Conservation (phyloP, 2,797 vertebrate genomes). For the Caiman crocodilus region DNA sequence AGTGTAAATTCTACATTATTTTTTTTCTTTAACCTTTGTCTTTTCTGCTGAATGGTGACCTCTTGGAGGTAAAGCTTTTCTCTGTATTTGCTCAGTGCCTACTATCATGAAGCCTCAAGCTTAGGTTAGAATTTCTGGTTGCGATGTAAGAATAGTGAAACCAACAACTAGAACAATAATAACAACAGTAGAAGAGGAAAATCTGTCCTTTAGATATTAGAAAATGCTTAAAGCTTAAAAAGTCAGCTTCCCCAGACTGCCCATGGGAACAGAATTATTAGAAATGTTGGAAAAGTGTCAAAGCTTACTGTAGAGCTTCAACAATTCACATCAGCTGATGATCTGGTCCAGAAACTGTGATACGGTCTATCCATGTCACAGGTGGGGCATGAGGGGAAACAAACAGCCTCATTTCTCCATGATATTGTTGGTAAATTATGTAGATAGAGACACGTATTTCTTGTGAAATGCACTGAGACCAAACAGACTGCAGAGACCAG, state of each 20-base stretch:
- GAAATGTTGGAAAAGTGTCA: background rate
- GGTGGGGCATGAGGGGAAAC: background rate
- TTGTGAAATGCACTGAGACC: background rate
- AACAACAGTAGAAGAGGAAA: background rate
- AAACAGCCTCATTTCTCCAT: background rate
- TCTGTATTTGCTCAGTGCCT: background rate
- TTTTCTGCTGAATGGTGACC: background rate
- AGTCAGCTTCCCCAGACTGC: background rate
- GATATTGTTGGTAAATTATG: background rate
- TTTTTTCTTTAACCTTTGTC: background rate
- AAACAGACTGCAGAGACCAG: background rate
- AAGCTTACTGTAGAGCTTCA: background rate
- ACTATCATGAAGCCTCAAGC: background rate
- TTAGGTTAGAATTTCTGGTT: background rate
- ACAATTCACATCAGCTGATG: background rate
- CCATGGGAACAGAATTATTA: background rate
- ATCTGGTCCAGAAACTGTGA: background rate
- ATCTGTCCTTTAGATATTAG: background rate
- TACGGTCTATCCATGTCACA: background rate
- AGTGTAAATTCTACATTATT: background rate
- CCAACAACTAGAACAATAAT: background rate
- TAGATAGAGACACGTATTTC: background rate
- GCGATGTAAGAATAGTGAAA: background rate
- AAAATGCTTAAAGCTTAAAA: background rate
- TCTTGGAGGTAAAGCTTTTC: background rate